Evolutionary conservation across 1,140 invertebrate species (phyloP), one percentile per base, ranked within the genome.

Genomic region (Drosophila sp.): DNA sequence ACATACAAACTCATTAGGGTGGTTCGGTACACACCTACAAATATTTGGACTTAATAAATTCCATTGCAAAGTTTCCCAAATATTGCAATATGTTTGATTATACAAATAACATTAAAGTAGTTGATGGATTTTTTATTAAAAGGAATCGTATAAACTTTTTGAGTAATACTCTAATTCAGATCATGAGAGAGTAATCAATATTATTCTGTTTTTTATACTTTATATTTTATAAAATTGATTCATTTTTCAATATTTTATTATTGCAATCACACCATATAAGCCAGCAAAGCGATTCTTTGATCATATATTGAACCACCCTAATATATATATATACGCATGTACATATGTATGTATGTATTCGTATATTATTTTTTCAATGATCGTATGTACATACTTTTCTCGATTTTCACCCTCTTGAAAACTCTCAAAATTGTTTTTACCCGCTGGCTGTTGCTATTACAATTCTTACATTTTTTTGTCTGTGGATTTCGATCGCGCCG

Each of bases 341-440:
- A 44, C 27, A 50, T 61, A 23, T 41, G 47, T 6, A 17, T 72
- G 25, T 47, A n/a, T 57, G 17, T 61, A 23, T 75, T 40, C 63
- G 50, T 66, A 30, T 57, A 72, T 72, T 56, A 44, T 47, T 63
- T 68, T 10, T 79, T 57, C 50, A 17, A 40, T 55, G 17, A 44
- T 23, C 66, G 29, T 55, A 25, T 50, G 47, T 66, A 23, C n/a
- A 32, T 65, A 11, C 55, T 74, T 66, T 77, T 81, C 65, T 73
- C 58, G 40, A 54, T 71, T 79, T 68, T 79, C 80, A 75, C 63
- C 70, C 58, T 57, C 44, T 75, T 23, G 40, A 64, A 30, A 47
- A 54, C 11, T 25, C 6, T 72, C 27, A 60, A 74, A 66, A 60
- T 66, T 60, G n/a, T 60, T 74, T 66, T 60, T 60, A 38, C 32